Base-by-base conservation (phyloP, 2,797 vertebrate genomes). In the Okamejei kenojei region DNA sequence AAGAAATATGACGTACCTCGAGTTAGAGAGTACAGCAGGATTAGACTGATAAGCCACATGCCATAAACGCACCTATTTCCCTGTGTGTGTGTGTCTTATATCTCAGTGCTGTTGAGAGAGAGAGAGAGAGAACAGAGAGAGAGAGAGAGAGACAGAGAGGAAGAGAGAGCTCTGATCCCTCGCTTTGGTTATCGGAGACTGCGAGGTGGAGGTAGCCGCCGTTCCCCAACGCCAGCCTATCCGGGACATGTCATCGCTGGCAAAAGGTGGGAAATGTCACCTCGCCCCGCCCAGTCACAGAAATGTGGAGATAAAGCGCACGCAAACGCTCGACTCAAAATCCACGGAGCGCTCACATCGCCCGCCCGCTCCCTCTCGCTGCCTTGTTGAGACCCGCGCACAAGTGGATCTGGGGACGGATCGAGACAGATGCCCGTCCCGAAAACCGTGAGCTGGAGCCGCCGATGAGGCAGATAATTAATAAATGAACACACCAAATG, bases 31-130 rank as follows among this genome's bases (percentile, higher is more conserved):
- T 98, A 98, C 97, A 99, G 98, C 97, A 99, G 98, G 97, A 98
- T 96, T 97, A 99, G 97, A 98, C 97, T 99, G 98, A 98, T 98
- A 98, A 98, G 98, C 98, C 98, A 99, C 98, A 99, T 99, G 98
- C 98, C 98, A 99, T 99, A 98, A 97, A 98, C 97, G 98, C 97
- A 97, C 96, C 97, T 97, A 95, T 96, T 97, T 98, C 97, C 97
- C 97, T 81, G 54, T 93, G 77, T 82, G 78, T 71, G 61, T 93
- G 93, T 93, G 61, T 79, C 54, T 93, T 79, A 61, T 32, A 45
- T 68, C 93, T 93, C 93, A 78, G 84, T 65, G 61, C 29, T 7
- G 84, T 88, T n/a, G n/a, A 65, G 84, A 88, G 61, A 45, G 45
- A 45, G 45, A 45, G 4, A 2, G n/a, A n/a, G n/a, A n/a, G n/a